phyloP scores from a whole-genome alignment of 1,140 invertebrate species.

The Drosophila paulistorum region DNA sequence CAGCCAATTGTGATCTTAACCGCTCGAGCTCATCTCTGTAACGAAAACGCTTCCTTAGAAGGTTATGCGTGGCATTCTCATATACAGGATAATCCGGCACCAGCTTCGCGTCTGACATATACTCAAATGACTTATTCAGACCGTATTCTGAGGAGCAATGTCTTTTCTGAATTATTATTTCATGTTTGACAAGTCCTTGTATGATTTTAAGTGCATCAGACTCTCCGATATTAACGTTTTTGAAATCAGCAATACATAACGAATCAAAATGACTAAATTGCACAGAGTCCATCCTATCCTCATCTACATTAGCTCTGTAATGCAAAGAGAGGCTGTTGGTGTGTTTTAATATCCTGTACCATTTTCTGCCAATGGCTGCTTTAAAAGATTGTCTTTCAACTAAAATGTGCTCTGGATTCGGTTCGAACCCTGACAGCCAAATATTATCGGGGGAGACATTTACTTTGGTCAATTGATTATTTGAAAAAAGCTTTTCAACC shows the following conservation, averaged over 20 bases:
- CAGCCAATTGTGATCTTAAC: not conserved
- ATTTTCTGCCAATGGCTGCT: not conserved
- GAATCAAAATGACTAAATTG: constrained; percentile 5
- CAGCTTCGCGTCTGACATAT: not conserved
- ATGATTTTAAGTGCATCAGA: not conserved
- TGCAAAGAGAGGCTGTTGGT: not conserved
- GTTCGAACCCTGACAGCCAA: not conserved
- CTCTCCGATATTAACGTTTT: not conserved
- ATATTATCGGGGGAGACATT: not conserved
- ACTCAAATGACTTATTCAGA: not conserved
- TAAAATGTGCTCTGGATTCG: not conserved
- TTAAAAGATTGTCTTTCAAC: not conserved
- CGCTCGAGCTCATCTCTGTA: not conserved
- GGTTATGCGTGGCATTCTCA: not conserved
- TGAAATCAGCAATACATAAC: not conserved
- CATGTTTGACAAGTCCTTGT: not conserved
- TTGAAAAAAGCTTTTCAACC: not conserved
- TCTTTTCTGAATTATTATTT: not conserved
- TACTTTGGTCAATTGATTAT: not conserved
- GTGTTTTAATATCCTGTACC: not conserved
- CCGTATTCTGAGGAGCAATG: not conserved
- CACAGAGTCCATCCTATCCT: not conserved
- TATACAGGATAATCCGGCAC: constrained; percentile 1
- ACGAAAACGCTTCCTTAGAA: not conserved
- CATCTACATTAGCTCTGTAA: not conserved